Evolutionary conservation across 2,888 invertebrate species (phyloP), one percentile per base, ranked within the genome.

Genomic region (Athripsodes cinereus): DNA sequence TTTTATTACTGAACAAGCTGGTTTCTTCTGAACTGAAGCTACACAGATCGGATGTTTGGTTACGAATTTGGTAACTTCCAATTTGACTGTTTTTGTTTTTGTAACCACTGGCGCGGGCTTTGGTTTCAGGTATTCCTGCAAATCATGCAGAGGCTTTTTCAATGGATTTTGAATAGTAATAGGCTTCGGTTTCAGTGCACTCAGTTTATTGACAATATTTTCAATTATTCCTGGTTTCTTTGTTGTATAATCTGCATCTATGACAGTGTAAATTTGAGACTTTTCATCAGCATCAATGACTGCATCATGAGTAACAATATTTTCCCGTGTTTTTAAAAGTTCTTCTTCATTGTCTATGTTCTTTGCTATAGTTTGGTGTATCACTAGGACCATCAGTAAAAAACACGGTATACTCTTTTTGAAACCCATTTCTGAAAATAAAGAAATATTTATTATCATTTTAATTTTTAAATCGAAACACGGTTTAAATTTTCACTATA

Each of bases 41-140:
- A 62, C 48, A 40, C 62, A 62, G n/a, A 62, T 54, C 20, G 62
- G 62, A 48, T 62, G 56, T 22, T 53, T 50, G 0, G 48, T 57
- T 2, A 62, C 10, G 6, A 50, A 21, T 44, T 52, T 58, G 2
- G 62, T 62, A 2, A 62, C 60, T 50, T 60, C 57, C n/a, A 62
- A 16, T 19, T 50, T 50, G 8, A 58, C 8, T 2, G 60, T 61
- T 50, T 58, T 60, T 8, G 58, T 62, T 5, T 50, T 46, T 11
- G 56, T 59, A 1, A 59, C 49, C 11, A 34, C 18, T 1, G 59
- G 59, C 40, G n/a, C 26, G 2, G 54, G 47, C 31, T 51, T 53
- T 18, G 57, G 55, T 54, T 52, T 57, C 10, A 52, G 22, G 1
- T 46, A 21, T 13, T 40, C 21, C 1, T 53, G 56, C 8, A 59